Evolutionary conservation across 37 sponge, comb jelly and placozoan genomes (phyloP).

Genomic region (Cliona cf. orientalis): DNA sequence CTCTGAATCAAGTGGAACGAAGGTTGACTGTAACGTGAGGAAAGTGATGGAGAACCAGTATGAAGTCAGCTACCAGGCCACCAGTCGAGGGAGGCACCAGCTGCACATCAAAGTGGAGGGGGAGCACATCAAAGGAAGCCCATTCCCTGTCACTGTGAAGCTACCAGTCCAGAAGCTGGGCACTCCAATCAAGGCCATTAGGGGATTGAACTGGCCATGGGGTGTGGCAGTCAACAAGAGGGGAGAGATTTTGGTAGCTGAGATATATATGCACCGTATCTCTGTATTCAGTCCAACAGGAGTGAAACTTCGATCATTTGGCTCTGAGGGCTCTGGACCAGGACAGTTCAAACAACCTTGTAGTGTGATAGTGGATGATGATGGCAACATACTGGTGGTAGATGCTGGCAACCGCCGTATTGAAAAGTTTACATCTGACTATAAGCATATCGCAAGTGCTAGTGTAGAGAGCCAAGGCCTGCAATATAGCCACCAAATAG

Average conservation of each 20-base stretch:
- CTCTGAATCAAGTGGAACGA: neutral
- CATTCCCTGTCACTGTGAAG: constrained; percentile 18
- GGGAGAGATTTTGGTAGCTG: too few relatives aligned
- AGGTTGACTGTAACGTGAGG: neutral
- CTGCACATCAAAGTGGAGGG: constrained; percentile 12
- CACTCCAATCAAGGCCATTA: neutral
- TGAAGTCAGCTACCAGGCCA: constrained; percentile 23
- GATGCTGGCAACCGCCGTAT: constrained; percentile 39
- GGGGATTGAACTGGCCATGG: neutral
- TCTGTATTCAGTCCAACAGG: constrained; percentile 2
- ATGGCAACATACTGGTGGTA: constrained; percentile 39
- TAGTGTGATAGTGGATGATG: constrained; percentile 19
- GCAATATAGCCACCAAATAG: constrained; percentile 34
- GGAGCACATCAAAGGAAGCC: constrained; percentile 27
- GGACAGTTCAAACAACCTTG: constrained; percentile 27
- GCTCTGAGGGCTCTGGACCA: constrained; percentile 1
- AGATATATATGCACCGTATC: neutral
- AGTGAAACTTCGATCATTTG: constrained; percentile 15
- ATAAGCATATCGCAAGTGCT: constrained; percentile 4
- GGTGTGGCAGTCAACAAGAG: constrained; percentile 15
- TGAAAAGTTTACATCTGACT: constrained; percentile 20
- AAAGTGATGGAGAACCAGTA: neutral
- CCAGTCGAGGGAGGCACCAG: neutral
- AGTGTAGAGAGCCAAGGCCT: constrained; percentile 45
- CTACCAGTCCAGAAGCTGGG: too few relatives aligned